Base-by-base conservation (phyloP, 2,888 invertebrate species). In the Aphodius sticticus region DNA sequence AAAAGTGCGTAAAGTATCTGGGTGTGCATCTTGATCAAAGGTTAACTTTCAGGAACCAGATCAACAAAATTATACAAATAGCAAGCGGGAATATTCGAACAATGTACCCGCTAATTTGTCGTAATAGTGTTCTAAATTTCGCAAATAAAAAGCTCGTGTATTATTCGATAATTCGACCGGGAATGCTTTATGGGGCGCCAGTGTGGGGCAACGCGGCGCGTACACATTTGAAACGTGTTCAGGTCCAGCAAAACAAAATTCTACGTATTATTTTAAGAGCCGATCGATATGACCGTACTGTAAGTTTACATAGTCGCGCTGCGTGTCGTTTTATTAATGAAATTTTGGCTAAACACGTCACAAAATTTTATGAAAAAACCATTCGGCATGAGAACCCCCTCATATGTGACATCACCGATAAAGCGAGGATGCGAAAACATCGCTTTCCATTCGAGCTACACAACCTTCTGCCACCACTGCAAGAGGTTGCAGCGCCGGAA, bases 91-190 rank as follows among this genome's bases (percentile, higher is more conserved):
- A n/a, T 0, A 70, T 70, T 16, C n/a, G 16, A 9, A 9, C 16
- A 4, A 16, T 71, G 12, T 71, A 71, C 6, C 71, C 71, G 26
- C 71, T 71, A 3, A 71, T 71, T 71, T 71, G 26, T 26, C 71
- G 71, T 6, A 71, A 35, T 9, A 71, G 71, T 16, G 16, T 71
- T 15, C 16, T 71, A 12, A 71, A 16, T 35, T 35, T 16, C 12
- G 15, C 16, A 71, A 71, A 71, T 16, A 71, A 71, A 71, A 15
- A 71, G 35, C 71, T 71, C 15, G 26, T 71, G 9, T 71, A 71
- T 16, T 71, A 16, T 35, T 26, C 71, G 9, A 35, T 71, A 12
- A 71, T 71, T 35, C n/a, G 16, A 16, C 71, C 71, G 4, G 16
- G 26, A 2, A 16, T 71, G 35, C 16, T 35, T 26, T 71, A 71